Evolutionary conservation across 2,797 vertebrate genomes (phyloP).

Genomic region (Characodon lateralis): DNA sequence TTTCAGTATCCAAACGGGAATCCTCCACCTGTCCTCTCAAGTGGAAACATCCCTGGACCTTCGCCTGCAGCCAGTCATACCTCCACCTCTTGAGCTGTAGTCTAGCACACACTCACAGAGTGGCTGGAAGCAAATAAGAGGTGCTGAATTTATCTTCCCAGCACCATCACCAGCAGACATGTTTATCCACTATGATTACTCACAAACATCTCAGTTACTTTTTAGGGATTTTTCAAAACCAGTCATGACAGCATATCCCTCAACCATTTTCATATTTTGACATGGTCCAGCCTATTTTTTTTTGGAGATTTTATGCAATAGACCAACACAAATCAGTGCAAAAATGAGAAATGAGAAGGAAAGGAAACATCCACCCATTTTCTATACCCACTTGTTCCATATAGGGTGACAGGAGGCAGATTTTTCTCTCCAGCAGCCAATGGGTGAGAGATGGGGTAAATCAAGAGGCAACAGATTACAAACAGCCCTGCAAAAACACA

Average conservation of each 20-base stretch:
- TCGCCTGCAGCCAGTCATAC: slow-evolving; percentile 36
- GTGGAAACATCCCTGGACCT: slow-evolving; percentile 69
- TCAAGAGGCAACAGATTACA: not conserved
- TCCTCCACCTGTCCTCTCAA: slow-evolving; percentile 60
- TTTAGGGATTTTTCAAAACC: not conserved
- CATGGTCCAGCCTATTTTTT: not conserved
- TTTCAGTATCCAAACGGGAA: slow-evolving; percentile 45
- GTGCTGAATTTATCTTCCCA: slow-evolving; percentile 19
- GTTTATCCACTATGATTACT: slow-evolving; percentile 8
- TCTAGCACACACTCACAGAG: slow-evolving; percentile 4
- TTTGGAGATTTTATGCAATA: not conserved
- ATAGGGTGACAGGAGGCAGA: not conserved
- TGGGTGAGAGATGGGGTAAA: not conserved
- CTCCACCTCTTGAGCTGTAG: slow-evolving; percentile 6
- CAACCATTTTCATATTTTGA: not conserved
- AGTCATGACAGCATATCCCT: not conserved
- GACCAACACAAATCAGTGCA: not conserved
- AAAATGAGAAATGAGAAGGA: not conserved
- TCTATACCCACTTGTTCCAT: not conserved
- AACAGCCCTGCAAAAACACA: not conserved
- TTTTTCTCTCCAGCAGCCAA: not conserved
- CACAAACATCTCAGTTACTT: slow-evolving; percentile 11
- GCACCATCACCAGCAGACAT: not conserved
- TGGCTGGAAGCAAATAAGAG: slow-evolving; percentile 25
- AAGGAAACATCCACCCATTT: not conserved